These are phyloP conservation scores for Schrankia costaestrigalis DNA, from an alignment of 2,888 invertebrate genomes.

Conservation along the genomic window DNA sequence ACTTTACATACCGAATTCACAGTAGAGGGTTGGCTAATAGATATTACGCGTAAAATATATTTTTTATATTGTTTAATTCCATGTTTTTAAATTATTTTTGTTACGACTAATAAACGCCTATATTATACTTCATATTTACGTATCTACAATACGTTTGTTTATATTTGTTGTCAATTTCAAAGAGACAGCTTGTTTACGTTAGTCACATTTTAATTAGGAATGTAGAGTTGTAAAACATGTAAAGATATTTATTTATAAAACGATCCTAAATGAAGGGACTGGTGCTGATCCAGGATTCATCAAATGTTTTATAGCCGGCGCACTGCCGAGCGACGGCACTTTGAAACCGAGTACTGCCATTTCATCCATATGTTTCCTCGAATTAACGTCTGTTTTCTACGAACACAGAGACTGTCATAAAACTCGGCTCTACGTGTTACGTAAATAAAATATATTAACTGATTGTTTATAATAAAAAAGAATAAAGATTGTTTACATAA, in stretches of 20 bases:
- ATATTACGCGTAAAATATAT: no score
- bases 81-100: no score
- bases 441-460: conserved; percentile 69
- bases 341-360: conserved; percentile 74
- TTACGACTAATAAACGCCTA: no score
- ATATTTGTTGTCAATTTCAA: no score
- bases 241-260: conserved; percentile 69
- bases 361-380: conserved; percentile 77
- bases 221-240: conserved; percentile 57
- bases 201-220: conserved; percentile 45
- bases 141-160: no score
- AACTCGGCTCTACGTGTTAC: conserved; percentile 62
- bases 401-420: conserved; percentile 74
- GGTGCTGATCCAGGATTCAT: conserved; percentile 64
- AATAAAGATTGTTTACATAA: conserved; percentile 39
- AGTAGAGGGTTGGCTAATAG: no score
- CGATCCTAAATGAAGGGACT: conserved; percentile 57
- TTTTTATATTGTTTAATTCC: no score
- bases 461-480: conserved; percentile 64
- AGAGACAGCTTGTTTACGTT: conserved; percentile 32
- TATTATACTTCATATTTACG: no score
- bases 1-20: no score
- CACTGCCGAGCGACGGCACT: conserved; percentile 69
- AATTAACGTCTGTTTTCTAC: conserved; percentile 78
- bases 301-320: conserved; percentile 67